Base-by-base conservation (phyloP, 1,140 invertebrate genomes). In the Pinna nobilis region DNA sequence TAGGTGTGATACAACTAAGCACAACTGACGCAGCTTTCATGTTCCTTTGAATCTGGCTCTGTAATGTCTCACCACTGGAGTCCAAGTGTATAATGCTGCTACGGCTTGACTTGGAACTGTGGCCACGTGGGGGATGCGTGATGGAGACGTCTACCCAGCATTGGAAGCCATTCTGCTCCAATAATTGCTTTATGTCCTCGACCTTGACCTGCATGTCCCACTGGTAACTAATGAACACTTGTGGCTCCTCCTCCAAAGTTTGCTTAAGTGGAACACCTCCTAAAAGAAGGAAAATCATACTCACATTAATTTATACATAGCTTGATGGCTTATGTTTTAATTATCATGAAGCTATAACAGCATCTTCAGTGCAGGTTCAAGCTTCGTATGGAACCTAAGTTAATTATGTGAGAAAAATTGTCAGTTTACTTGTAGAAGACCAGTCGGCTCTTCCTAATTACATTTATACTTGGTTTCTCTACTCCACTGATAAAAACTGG, bases 141-240 rank as follows among this genome's bases (percentile, higher is more conserved):
- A 87, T 81, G 44, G 84, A 86, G 50, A 90, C 87, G 70, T 91
- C 90, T 49, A 90, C 90, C 89, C 90, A 91, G 75, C 90, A 91
- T 11, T 81, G 78, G 44, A 89, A 84, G 5, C 89, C 89, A 50
- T 84, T 84, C 9, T 85, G 61, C 68, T 91, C 89, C 23, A 91
- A 77, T 39, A 87, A 67, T 25, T 83, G 77, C 67, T 86, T 80
- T 7, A 91, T 84, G 44, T 90, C 87, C 15, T 89, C 82, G 3
- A 88, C 87, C 63, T 84, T 81, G 13, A 80, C 80, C 53, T 90
- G 90, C 71, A 88, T 89, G 66, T 91, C 89, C 88, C 89, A 89
- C 77, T 91, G 90, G 78, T 86, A 89, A 74, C 89, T 90, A 51
- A 91, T 88, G 74, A 90, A 91, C n/a, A 91, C 87, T 47, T 82